Base-by-base conservation (phyloP, 2,888 invertebrate species). In the Linnaemya vulpina region DNA sequence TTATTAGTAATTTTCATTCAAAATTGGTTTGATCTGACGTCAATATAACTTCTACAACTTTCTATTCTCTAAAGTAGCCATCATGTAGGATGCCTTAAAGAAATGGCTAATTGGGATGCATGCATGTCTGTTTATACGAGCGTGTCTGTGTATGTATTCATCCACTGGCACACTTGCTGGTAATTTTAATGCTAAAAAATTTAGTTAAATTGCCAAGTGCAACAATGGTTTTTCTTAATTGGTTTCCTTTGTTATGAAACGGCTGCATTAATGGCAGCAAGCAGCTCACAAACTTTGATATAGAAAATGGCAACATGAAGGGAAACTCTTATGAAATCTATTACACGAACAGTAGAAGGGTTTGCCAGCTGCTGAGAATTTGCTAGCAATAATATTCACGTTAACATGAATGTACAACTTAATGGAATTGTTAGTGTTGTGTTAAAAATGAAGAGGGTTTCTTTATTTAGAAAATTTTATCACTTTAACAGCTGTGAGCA, bases 211-310 rank as follows among this genome's bases (percentile, higher is more conserved):
- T 91, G 89, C 90, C 90, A 90, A 90, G 87, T 83, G 91, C 90
- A 91, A 91, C 91, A 91, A 91, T 91, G 90, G 90, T 88, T 90
- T 89, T 90, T 91, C 90, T 91, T 91, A 91, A 91, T 91, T 91
- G 91, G 91, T 91, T 91, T 91, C 90, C 89, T 91, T 91, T 91
- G 91, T 91, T 89, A 74, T 74, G 58, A 74, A 84, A 84, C 58
- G 58, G 63, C 78, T 81, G 55, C 88, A 49, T 74, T 81, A 85
- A 85, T 78, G 78, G 70, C 82, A 80, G 76, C 84, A 71, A 38
- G 43, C 53, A 63, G 46, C 49, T 65, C 63, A 55, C 49, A 49
- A 65, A 22, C 20, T 63, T 65, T 17, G 4, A n/a, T 67, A 70
- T 49, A 38, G 55, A 70, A 65, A 49, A 11, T 17, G 30, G 20